Evolutionary conservation across 2,888 invertebrate genomes (phyloP).

Genomic region (Apoderus coryli): DNA sequence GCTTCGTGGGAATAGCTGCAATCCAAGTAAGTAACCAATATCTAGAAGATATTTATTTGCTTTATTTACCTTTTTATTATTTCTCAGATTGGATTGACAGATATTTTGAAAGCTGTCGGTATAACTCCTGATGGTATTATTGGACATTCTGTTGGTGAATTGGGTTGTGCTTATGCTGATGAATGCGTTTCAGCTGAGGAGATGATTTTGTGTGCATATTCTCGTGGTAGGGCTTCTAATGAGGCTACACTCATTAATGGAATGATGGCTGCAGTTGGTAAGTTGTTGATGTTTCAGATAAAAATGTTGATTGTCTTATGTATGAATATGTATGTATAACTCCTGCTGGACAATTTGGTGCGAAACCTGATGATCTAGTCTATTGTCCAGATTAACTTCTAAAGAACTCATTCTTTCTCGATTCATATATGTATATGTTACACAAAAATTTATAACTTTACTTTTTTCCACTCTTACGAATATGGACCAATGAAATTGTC

Average conservation of each 20-base stretch:
- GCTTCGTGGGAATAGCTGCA: slow-evolving; percentile 63
- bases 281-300: too few relatives aligned
- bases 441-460: too few relatives aligned
- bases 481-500: too few relatives aligned
- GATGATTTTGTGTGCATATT: slow-evolving; percentile 72
- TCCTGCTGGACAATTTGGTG: too few relatives aligned
- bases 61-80: slow-evolving; percentile 2
- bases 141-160: slow-evolving; percentile 89
- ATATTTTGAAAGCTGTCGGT: slow-evolving; percentile 43
- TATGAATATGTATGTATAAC: too few relatives aligned
- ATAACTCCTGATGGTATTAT: slow-evolving; percentile 56
- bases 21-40: slow-evolving; percentile 38
- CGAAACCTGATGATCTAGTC: too few relatives aligned
- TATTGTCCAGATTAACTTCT: too few relatives aligned
- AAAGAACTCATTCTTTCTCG: too few relatives aligned
- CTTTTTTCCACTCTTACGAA: too few relatives aligned
- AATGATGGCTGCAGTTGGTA: slow-evolving; percentile 80
- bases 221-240: slow-evolving; percentile 60
- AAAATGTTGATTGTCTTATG: too few relatives aligned
- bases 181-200: slow-evolving; percentile 79
- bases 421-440: too few relatives aligned
- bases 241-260: slow-evolving; percentile 57
- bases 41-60: not conserved
- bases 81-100: slow-evolving; percentile 34
- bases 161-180: slow-evolving; percentile 92